phyloP scores from a whole-genome alignment of 2,888 invertebrate species.

The Willowsia nigromaculata region DNA sequence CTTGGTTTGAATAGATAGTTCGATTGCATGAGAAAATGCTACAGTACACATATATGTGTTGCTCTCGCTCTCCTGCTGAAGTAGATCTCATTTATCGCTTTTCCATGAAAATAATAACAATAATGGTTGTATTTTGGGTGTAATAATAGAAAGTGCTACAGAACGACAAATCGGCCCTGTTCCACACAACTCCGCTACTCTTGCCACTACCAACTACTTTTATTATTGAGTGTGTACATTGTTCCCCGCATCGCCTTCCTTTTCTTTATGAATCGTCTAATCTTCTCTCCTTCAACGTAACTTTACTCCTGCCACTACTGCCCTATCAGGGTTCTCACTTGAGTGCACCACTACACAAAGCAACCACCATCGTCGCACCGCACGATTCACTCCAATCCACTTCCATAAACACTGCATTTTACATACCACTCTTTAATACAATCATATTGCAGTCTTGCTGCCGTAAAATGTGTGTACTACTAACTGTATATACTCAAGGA shows the following conservation, averaged over 20 bases:
- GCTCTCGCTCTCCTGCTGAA: neutral
- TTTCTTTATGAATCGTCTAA: conserved; percentile 39
- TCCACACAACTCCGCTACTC: neutral
- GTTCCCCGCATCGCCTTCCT: neutral
- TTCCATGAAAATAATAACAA: conserved; percentile 21
- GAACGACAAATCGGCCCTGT: conserved; percentile 27
- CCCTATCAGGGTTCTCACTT: conserved; percentile 59
- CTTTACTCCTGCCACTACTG: neutral
- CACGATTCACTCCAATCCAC: conserved; percentile 8
- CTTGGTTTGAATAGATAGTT: conserved; percentile 23
- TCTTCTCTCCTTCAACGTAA: conserved; percentile 28
- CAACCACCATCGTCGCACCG: neutral
- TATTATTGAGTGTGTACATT: neutral
- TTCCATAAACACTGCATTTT: conserved; percentile 9
- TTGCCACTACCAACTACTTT: neutral
- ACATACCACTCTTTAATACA: neutral
- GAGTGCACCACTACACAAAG: conserved; percentile 44
- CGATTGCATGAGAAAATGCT: neutral
- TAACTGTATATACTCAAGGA: conserved; percentile 1
- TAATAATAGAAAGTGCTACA: conserved; percentile 32
- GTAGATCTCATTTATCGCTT: neutral
- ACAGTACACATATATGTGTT: neutral
- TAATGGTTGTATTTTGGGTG: neutral
- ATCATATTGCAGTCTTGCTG: neutral
- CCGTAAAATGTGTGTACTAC: no score